These are phyloP conservation scores for Myotis planiceps DNA, from an alignment of 2,797 vertebrate species.

Conservation along the genomic window DNA sequence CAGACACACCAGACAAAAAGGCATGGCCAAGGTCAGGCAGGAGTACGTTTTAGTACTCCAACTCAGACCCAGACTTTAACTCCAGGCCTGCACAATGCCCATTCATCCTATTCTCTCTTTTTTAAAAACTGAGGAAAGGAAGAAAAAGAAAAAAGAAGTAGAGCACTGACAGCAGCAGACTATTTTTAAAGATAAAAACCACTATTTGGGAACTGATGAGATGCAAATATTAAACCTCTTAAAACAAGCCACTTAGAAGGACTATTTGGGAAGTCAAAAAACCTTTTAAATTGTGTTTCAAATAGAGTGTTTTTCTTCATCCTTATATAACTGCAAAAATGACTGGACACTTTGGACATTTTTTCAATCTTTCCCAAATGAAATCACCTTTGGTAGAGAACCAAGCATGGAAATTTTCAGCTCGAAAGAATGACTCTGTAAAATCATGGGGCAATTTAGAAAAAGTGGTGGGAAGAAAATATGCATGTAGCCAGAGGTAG, in stretches of 20 bases:
- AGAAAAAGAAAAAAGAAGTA: background rate
- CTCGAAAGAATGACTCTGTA: slow-evolving; percentile 16
- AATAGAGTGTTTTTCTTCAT: slow-evolving; percentile 56
- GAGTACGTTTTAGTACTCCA: background rate
- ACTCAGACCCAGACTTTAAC: background rate
- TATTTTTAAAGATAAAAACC: slow-evolving; percentile 47
- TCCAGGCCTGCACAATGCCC: background rate
- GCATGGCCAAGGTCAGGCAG: background rate
- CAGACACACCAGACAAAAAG: background rate
- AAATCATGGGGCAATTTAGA: slow-evolving; percentile 45
- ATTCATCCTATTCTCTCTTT: background rate
- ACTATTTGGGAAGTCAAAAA: slow-evolving; percentile 34
- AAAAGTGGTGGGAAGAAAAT: background rate
- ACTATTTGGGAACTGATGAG: background rate
- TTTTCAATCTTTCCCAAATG: slow-evolving; percentile 62
- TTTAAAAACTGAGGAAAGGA: background rate
- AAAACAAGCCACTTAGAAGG: slow-evolving; percentile 40
- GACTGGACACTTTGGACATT: slow-evolving; percentile 61
- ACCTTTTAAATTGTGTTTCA: slow-evolving; percentile 61
- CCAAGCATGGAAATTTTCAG: slow-evolving; percentile 68
- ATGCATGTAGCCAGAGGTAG: background rate
- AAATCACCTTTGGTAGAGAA: slow-evolving; percentile 71
- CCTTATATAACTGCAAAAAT: slow-evolving; percentile 65
- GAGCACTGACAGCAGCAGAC: background rate
- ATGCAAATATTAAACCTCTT: slow-evolving; percentile 8